Evolutionary conservation across 2,888 invertebrate genomes (phyloP).

Genomic region (Brachyptera risi): DNA sequence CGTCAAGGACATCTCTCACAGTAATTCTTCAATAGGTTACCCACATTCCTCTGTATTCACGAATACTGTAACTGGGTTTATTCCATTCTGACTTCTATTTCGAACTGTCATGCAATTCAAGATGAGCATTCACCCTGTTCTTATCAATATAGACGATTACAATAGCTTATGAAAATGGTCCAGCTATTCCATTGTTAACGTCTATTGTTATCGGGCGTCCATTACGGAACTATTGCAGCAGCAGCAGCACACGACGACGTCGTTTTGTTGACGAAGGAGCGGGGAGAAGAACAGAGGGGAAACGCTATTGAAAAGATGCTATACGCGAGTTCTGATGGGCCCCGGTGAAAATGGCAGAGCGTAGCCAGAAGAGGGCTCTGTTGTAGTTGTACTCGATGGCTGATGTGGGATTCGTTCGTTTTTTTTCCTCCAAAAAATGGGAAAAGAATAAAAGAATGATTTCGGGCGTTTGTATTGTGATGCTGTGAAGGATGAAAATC

Average conservation of each 20-base stretch:
- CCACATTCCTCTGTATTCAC: no score
- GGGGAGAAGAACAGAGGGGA: conserved; percentile 25
- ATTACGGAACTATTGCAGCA: conserved; percentile 35
- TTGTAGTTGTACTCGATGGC: not conserved
- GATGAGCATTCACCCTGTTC: conserved; percentile 12
- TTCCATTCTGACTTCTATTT: not conserved
- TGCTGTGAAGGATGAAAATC: not conserved
- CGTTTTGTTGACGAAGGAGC: conserved; percentile 34
- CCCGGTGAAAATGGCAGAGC: conserved; percentile 25
- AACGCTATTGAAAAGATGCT: conserved; percentile 26
- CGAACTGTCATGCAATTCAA: not conserved
- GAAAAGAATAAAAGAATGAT: conserved; percentile 32
- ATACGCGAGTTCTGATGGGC: conserved; percentile 5
- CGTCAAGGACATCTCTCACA: no score
- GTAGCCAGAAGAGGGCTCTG: conserved; percentile 24
- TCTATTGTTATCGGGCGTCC: conserved; percentile 36
- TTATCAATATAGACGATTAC: conserved; percentile 34
- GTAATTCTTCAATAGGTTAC: no score
- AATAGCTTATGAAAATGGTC: conserved; percentile 37
- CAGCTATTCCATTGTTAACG: conserved; percentile 36
- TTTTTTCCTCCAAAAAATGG: conserved; percentile 8
- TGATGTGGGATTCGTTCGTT: not conserved
- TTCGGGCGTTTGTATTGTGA: conserved; percentile 34
- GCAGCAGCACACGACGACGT: conserved; percentile 27
- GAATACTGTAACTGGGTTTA: no score